Base-by-base conservation (phyloP, 2,888 invertebrate genomes). In the Noctua janthe region DNA sequence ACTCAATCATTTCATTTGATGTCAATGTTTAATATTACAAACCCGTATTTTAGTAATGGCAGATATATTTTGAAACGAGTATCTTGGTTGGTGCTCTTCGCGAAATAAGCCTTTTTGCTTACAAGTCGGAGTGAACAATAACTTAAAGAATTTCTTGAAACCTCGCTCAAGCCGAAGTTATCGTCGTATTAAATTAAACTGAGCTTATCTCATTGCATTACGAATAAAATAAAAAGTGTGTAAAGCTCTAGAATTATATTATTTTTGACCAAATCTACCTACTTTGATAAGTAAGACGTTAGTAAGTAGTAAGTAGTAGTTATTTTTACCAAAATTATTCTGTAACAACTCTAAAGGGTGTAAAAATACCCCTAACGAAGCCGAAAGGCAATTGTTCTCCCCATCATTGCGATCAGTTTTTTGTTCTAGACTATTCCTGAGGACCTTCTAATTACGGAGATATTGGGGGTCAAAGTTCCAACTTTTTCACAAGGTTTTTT, bases 71-170 rank as follows among this genome's bases (percentile, higher is more conserved):
- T 23, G 6, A 72, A 62, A 20, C 39, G 4, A 13, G 35, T 39
- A 39, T 69, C 29, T 69, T 23, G 49, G 54, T 69, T 0, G 20
- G 23, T 11, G 23, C 23, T 77, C 23, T 56, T 49, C 17, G 29
- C 5, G 39, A 62, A 78, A 82, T 82, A 70, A 64, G 5, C 5
- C 5, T 76, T 83, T 83, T 62, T 78, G 49, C 35, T 83, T 72
- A 78, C 59, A 81, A 76, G n/a, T 43, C 20, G 5, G 47, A 69
- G 20, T 66, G 59, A 82, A 82, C 54, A 62, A 78, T 64, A 69
- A 69, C 62, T 69, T 72, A 49, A 71, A 71, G 35, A 66, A 71
- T 56, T 59, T 62, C 54, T 54, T 51, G 23, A 74, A 66, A 54
- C 54, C 39, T 47, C 17, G 51, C 62, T 72, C 47, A 69, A 84